A percentile compares a stretch with the other conserved stretches of the same genome.
Conservation (phyloP, 1,140 invertebrate genomes). For the Acyrthosiphon pisum region DNA sequence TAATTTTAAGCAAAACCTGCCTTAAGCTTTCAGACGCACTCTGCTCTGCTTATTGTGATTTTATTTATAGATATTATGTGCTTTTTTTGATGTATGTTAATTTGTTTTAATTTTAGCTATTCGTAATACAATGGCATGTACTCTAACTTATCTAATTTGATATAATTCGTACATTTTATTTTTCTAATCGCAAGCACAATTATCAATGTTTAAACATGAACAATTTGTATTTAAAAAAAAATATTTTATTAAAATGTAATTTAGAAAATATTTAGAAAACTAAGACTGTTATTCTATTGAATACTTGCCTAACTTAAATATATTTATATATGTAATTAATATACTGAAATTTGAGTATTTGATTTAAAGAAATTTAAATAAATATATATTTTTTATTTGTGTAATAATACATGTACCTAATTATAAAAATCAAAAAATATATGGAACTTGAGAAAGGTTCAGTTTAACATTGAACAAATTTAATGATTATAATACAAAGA, state of each 20-base stretch:
- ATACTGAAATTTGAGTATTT: background rate
- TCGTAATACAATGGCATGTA: background rate
- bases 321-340: background rate
- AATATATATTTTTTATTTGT: background rate
- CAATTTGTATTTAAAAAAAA: background rate
- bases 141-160: background rate
- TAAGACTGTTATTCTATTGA: constrained; percentile 31
- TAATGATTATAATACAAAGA: no score
- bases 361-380: background rate
- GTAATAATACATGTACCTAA: background rate
- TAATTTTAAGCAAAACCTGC: background rate
- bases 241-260: background rate
- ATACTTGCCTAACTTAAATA: background rate
- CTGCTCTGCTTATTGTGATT: background rate
- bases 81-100: background rate
- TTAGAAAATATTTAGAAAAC: background rate
- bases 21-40: background rate
- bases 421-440: background rate
- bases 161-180: background rate
- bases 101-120: background rate
- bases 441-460: no score
- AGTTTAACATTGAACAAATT: no score
- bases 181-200: background rate
- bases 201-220: background rate
- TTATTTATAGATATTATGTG: background rate